Evolutionary conservation across 2,113 vertebrate genomes (phyloP), one percentile per base, ranked within the genome.

Genomic region (Stigmatopora nigra): DNA sequence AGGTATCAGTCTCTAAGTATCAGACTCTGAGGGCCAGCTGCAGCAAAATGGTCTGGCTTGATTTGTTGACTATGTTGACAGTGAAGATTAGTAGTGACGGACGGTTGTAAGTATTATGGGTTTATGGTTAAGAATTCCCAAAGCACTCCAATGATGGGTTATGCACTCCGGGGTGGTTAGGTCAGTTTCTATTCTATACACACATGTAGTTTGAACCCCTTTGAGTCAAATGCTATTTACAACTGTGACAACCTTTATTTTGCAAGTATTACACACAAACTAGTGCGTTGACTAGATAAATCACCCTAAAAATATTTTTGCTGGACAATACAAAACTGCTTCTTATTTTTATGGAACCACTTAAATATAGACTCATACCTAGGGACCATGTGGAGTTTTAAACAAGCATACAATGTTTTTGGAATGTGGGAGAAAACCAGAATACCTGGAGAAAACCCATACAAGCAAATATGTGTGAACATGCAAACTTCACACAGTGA

Each of bases 61-160:
- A 14, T 19, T 45, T 12, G 2, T 61, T 61, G 19, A 5, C 17
- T 3, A 45, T 38, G 36, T n/a, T 61, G 59, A 45, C 59, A 61
- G 46, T 56, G 67, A 76, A 65, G 76, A 75, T 79, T 73, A 73
- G 7, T 69, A 53, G 53, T 82, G 84, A 86, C 69, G 69, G 81
- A 84, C 81, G 82, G 72, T 63, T 68, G 72, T 63, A 76, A 25
- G 74, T 84, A 81, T 64, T 73, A 69, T 68, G 80, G 81, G 77
- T 78, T 85, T 78, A 75, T 53, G 80, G 73, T 67, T 75, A 81
- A 79, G 69, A 73, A 82, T 86, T 81, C 75, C 71, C 71, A 64
- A 73, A 73, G 77, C 63, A 78, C 63, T 73, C 65, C 67, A 67
- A 19, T 56, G 64, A 68, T 78, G 69, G 79, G 57, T 80, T 70